Conservation (phyloP, 2,888 invertebrate species). For the Antheraea assamensis region DNA sequence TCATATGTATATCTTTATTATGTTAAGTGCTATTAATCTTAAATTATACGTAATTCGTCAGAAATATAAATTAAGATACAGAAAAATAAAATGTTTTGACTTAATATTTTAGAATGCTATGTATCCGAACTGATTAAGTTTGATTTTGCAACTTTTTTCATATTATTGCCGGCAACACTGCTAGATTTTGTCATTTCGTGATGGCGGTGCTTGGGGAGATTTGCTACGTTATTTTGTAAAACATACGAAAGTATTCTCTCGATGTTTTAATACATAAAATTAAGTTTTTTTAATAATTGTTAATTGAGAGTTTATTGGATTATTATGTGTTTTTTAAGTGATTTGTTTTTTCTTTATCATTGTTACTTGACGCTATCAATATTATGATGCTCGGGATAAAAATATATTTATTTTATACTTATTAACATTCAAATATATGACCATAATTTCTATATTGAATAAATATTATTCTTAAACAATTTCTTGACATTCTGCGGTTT, state of each 20-base stretch:
- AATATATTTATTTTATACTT: slow-evolving; percentile 61
- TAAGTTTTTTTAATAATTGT: slow-evolving; percentile 31
- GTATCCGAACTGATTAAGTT: neutral
- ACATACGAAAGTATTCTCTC: slow-evolving; percentile 57
- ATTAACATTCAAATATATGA: slow-evolving; percentile 36
- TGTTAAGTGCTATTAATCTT: neutral
- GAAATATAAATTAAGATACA: neutral
- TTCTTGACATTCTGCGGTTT: slow-evolving; percentile 30
- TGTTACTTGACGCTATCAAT: slow-evolving; percentile 66
- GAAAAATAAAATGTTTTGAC: neutral
- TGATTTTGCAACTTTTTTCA: neutral
- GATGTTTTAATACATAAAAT: slow-evolving; percentile 49
- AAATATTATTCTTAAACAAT: slow-evolving; percentile 5
- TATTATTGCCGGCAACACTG: slow-evolving; percentile 19
- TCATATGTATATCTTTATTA: neutral
- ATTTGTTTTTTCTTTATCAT: slow-evolving; percentile 40
- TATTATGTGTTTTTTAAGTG: slow-evolving; percentile 47
- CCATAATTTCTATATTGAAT: neutral
- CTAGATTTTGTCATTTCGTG: slow-evolving; percentile 58
- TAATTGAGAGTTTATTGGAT: slow-evolving; percentile 33
- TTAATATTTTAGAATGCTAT: neutral
- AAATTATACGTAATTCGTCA: neutral
- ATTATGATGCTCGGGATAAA: slow-evolving; percentile 60
- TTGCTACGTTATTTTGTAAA: slow-evolving; percentile 62
- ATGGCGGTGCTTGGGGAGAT: slow-evolving; percentile 77